Evolutionary conservation across 2,113 vertebrate species (phyloP).

Genomic region (Argyrosomus japonicus): DNA sequence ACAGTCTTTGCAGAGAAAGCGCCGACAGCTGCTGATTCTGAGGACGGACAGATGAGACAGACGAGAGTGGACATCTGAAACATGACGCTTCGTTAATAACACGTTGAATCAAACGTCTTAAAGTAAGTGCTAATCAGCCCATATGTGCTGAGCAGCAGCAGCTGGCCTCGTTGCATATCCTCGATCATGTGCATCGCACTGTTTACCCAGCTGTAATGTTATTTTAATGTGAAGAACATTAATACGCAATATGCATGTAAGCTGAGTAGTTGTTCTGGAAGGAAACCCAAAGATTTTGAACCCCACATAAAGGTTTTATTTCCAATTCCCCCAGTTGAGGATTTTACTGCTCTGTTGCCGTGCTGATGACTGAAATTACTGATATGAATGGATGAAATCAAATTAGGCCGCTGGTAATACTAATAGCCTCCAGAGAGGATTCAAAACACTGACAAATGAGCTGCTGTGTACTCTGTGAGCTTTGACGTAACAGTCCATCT

Average conservation of each 20-base stretch:
- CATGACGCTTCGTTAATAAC: neutral
- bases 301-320: neutral
- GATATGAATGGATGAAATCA: neutral
- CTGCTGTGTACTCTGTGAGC: neutral
- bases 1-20: neutral
- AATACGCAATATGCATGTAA: too few species aligned
- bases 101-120: neutral
- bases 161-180: too few species aligned
- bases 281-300: neutral
- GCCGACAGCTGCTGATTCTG: neutral
- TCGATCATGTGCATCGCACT: too few species aligned
- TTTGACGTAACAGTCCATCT: neutral
- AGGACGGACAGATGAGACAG: neutral
- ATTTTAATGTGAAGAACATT: neutral
- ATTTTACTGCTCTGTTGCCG: neutral
- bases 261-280: neutral
- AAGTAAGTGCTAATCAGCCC: too few species aligned
- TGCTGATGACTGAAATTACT: neutral
- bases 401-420: neutral
- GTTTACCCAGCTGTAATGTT: neutral
- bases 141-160: too few species aligned
- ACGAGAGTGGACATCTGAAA: neutral
- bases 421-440: neutral
- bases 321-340: too few species aligned
- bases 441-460: neutral